A percentile compares a stretch with the other conserved stretches of the same genome.
These are phyloP conservation scores for Polyommatus iphigenia DNA, from an alignment of 2,888 invertebrate species.

Conservation along the genomic window DNA sequence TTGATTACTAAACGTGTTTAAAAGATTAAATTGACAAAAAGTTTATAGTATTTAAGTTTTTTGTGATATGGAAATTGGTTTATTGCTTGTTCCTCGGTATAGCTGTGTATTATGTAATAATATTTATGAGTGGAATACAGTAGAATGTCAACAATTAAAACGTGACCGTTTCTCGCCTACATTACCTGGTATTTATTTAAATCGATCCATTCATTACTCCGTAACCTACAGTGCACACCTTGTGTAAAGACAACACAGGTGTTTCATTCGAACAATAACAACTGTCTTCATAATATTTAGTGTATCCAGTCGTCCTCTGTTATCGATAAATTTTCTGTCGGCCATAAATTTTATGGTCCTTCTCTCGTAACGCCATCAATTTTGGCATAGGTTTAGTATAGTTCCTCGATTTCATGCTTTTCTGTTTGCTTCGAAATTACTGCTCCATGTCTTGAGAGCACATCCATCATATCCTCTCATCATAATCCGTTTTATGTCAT, in stretches of 20 bases:
- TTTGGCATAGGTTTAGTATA: neutral
- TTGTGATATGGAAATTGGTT: neutral
- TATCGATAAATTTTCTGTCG: neutral
- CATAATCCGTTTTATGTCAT: neutral
- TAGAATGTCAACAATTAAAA: slow-evolving; percentile 1
- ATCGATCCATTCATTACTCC: slow-evolving; percentile 14
- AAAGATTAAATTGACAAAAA: neutral
- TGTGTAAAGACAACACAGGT: slow-evolving; percentile 23
- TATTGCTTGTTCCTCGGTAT: neutral
- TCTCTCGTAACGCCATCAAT: neutral
- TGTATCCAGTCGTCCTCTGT: neutral
- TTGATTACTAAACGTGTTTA: neutral
- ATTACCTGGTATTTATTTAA: slow-evolving; percentile 27
- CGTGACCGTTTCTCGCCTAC: neutral
- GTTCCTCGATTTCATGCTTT: neutral
- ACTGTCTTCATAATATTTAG: neutral
- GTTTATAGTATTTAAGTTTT: neutral
- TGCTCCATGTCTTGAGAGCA: neutral
- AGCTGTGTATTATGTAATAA: neutral
- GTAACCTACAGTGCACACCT: slow-evolving; percentile 16
- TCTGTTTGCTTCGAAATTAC: neutral
- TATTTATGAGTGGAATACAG: neutral
- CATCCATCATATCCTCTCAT: neutral
- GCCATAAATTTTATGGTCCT: neutral
- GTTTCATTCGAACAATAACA: slow-evolving; percentile 20